phyloP scores from a whole-genome alignment of 2,888 invertebrate genomes.

The Ectemnius continuus region DNA sequence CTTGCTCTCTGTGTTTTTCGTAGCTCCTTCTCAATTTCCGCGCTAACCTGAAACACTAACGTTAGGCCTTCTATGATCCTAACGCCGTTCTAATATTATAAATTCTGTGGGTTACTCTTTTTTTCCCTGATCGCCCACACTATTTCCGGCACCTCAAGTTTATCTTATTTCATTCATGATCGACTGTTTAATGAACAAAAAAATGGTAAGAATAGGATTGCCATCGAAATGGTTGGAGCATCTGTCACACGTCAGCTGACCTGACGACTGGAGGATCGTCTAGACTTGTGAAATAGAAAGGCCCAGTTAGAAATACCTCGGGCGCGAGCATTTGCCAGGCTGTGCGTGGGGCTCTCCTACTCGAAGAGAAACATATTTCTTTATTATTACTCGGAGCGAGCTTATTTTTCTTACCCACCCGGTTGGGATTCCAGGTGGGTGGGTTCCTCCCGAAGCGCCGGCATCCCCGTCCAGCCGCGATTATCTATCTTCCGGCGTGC shows the following conservation, averaged over 20 bases:
- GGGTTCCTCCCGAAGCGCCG: slow-evolving; percentile 38
- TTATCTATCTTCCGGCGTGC: slow-evolving; percentile 16
- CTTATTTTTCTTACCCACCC: slow-evolving; percentile 76
- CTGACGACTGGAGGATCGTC: too few relatives aligned
- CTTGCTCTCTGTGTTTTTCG: slow-evolving; percentile 26
- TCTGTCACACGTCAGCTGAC: too few relatives aligned
- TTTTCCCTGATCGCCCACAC: slow-evolving; percentile 45
- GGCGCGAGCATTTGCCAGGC: slow-evolving; percentile 34
- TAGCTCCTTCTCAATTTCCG: slow-evolving; percentile 55
- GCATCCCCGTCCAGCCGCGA: not conserved
- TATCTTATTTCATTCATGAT: slow-evolving; percentile 13
- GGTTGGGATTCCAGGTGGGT: slow-evolving; percentile 74
- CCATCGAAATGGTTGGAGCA: too few relatives aligned
- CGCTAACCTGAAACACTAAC: slow-evolving; percentile 50
- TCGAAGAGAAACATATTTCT: slow-evolving; percentile 77
- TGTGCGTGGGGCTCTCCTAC: slow-evolving; percentile 62
- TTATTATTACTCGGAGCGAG: slow-evolving; percentile 77
- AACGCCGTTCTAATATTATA: slow-evolving; percentile 53
- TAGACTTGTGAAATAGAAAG: too few relatives aligned
- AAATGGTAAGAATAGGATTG: too few relatives aligned
- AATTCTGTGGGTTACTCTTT: slow-evolving; percentile 43
- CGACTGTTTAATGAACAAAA: too few relatives aligned
- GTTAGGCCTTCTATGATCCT: slow-evolving; percentile 39
- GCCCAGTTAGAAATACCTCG: too few relatives aligned
- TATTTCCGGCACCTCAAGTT: slow-evolving; percentile 31